Conservation (phyloP, 1,140 invertebrate genomes). For the Lordiphosa clarofinis region DNA sequence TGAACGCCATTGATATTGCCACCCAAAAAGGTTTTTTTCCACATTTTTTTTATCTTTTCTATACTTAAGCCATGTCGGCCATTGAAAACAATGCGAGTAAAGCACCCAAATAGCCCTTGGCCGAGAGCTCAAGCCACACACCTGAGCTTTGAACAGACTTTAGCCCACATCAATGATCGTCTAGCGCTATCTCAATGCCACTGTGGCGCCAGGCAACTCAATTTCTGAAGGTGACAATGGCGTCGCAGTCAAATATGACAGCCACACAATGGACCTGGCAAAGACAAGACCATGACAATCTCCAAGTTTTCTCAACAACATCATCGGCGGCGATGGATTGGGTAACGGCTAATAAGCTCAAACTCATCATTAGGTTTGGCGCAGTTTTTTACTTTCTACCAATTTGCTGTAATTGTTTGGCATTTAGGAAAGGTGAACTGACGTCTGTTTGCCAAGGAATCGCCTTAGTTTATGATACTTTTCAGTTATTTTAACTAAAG, state of each 20-base stretch:
- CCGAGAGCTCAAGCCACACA: slow-evolving; percentile 15
- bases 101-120: slow-evolving; percentile 26
- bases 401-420: slow-evolving; percentile 65
- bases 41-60: slow-evolving; percentile 14
- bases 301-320: slow-evolving; percentile 25
- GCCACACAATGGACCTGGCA: slow-evolving; percentile 31
- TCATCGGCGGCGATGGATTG: slow-evolving; percentile 26
- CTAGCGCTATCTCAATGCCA: slow-evolving; percentile 61
- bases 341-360: slow-evolving; percentile 64
- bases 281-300: slow-evolving; percentile 61
- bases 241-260: slow-evolving; percentile 33
- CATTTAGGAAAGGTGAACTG: slow-evolving; percentile 42
- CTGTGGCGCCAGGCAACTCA: slow-evolving; percentile 59
- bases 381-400: slow-evolving; percentile 67
- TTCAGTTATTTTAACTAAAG: slow-evolving; percentile 69
- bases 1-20: slow-evolving; percentile 35
- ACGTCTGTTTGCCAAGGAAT: slow-evolving; percentile 3
- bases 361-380: slow-evolving; percentile 50
- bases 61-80: slow-evolving; percentile 46
- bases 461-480: slow-evolving; percentile 5
- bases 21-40: slow-evolving; percentile 24
- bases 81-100: slow-evolving; percentile 42
- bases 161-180: slow-evolving; percentile 49
- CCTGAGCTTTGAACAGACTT: slow-evolving; percentile 51
- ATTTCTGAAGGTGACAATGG: slow-evolving; percentile 59